phyloP scores from a whole-genome alignment of 2,797 vertebrate species.

The Sus cebifrons region DNA sequence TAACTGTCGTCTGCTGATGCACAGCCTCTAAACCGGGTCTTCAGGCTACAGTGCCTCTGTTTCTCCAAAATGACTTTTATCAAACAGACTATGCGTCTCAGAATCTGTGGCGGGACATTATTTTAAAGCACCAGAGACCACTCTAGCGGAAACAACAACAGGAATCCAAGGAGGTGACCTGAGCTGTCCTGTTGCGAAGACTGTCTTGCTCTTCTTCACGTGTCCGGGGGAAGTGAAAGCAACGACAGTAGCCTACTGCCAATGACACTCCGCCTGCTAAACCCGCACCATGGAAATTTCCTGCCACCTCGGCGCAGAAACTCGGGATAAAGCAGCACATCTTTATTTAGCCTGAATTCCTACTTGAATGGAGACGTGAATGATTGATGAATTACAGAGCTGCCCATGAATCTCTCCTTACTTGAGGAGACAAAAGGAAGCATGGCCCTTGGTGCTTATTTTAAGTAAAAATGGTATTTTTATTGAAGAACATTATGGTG shows the following conservation, averaged over 20 bases:
- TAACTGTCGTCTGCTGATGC: constrained; percentile 58
- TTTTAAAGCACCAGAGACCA: constrained; percentile 60
- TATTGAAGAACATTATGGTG: not conserved
- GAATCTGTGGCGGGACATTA: constrained; percentile 75
- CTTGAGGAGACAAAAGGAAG: constrained; percentile 14
- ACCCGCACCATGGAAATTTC: constrained; percentile 36
- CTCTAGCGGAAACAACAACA: constrained; percentile 24
- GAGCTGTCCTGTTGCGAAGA: constrained; percentile 28
- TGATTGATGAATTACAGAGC: constrained; percentile 56
- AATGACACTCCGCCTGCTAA: not conserved
- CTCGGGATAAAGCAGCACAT: not conserved
- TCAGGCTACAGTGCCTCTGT: constrained; percentile 51
- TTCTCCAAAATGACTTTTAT: constrained; percentile 67
- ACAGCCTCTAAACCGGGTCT: constrained; percentile 60
- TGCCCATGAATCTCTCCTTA: constrained; percentile 43
- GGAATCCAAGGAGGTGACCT: constrained; percentile 28
- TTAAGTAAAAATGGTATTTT: constrained; percentile 47
- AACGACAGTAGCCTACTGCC: not conserved
- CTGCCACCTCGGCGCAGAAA: not conserved
- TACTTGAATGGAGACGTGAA: constrained; percentile 3
- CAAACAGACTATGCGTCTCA: constrained; percentile 42
- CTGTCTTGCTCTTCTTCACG: not conserved
- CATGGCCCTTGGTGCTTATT: constrained; percentile 5
- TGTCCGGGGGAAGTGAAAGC: not conserved
- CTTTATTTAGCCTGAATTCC: constrained; percentile 66